Base-by-base conservation (phyloP, 2,797 vertebrate species). In the Pangasius krempfi region DNA sequence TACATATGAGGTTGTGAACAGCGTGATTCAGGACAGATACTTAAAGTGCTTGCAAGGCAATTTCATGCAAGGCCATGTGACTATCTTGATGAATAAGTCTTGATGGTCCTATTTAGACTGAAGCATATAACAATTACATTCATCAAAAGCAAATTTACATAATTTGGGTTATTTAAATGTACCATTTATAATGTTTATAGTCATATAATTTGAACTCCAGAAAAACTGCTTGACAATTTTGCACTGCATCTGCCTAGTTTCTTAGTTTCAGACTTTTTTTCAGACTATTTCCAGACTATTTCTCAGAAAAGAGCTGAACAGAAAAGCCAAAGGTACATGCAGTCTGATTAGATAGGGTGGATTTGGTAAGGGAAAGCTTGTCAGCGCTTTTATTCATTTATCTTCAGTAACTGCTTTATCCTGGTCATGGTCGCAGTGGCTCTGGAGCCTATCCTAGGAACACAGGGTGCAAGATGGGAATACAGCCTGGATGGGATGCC, bases 301-400 rank as follows among this genome's bases (percentile, higher is more conserved):
- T 40, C 40, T 40, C 40, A 40, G 40, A 40, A 40, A 40, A 47
- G 44, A 47, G 44, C 44, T 47, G 44, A 47, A 47, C 44, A 47
- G 72, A 56, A 30, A 79, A 80, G 44, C 44, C 20, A 40, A n/a
- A 16, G 75, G 6, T 22, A 56, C 30, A 22, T 56, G 18, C 52
- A 12, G 76, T 56, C 56, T 56, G 3, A 56, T 56, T 16, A 54
- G 25, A 52, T 50, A 12, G 44, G 27, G 47, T 78, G 44, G 2
- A 78, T 13, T 76, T 50, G 27, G 27, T 52, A 78, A 78, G 47
- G 37, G 70, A 44, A 16, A 52, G 47, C 73, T n/a, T 76, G 13
- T 52, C 73, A 50, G 40, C 52, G 47, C 47, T 54, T 78, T 78
- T 76, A n/a, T 76, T 50, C 25, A 50, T 50, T 76, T 79, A 79